Conservation (phyloP, 2,113 vertebrate genomes). For the Cricetomys ansorgei region DNA sequence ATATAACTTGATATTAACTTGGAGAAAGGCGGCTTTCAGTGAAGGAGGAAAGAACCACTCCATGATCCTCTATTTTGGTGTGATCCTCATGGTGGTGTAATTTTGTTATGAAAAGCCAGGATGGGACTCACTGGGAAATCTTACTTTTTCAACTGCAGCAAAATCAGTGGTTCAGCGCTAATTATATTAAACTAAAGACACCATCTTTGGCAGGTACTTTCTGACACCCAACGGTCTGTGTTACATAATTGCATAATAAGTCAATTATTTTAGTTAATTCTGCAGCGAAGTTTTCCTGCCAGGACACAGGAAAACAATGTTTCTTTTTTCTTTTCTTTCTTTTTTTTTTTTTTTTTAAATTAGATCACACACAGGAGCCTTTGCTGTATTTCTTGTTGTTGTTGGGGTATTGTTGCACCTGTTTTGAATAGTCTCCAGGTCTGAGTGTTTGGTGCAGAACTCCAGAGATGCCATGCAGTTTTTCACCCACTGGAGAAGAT, state of each 20-base stretch:
- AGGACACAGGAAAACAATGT: not conserved
- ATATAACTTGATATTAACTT: conserved; percentile 26
- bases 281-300: not conserved
- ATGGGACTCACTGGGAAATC: not conserved
- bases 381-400: not conserved
- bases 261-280: conserved; percentile 40
- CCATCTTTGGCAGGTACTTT: conserved; percentile 2
- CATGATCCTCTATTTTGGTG: not conserved
- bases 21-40: not conserved
- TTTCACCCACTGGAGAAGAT: not conserved
- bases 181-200: not conserved
- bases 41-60: not conserved
- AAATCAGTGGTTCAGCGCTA: not conserved
- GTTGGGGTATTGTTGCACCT: not conserved
- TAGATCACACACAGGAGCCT: not conserved
- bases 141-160: not conserved
- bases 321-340: not conserved
- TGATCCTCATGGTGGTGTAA: too few species aligned
- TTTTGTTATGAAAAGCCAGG: conserved; percentile 37
- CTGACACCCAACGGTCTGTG: not conserved
- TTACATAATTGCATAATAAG: conserved; percentile 7
- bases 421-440: conserved; percentile 5
- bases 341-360: too few species aligned
- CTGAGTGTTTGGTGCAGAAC: not conserved
- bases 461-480: not conserved